phyloP scores from a whole-genome alignment of 2,113 vertebrate genomes.

The Taxidea taxus region DNA sequence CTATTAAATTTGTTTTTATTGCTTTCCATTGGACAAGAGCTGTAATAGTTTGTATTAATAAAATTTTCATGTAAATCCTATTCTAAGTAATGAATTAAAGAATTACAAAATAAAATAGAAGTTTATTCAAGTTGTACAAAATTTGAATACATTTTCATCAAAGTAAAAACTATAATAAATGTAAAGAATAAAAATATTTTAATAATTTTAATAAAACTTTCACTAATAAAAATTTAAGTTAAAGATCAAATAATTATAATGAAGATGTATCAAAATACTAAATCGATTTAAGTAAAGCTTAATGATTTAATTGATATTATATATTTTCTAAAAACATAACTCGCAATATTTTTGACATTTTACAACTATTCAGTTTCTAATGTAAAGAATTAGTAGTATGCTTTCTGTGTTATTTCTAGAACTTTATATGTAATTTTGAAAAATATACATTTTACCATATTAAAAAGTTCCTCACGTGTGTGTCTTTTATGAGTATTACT shows the following conservation, averaged over 20 bases:
- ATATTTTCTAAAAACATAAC: neutral
- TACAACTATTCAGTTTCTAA: neutral
- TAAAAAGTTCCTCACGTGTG: neutral
- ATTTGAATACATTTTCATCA: neutral
- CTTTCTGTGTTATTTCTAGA: neutral
- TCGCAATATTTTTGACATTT: neutral
- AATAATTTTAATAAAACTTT: neutral
- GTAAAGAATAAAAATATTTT: neutral
- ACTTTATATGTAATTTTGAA: neutral
- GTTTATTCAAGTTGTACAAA: neutral
- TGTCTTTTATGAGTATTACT: neutral
- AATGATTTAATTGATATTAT: neutral
- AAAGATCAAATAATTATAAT: neutral
- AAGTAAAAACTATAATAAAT: neutral
- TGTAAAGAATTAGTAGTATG: neutral
- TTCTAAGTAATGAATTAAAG: neutral
- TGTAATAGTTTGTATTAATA: neutral
- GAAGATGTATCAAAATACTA: neutral
- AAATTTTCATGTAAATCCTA: neutral
- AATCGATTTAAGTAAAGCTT: neutral
- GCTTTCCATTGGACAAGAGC: neutral
- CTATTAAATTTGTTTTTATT: neutral
- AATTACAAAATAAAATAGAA: neutral
- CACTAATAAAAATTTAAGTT: neutral
- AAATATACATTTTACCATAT: neutral